These are phyloP conservation scores for Ganaspis sp. DNA, from an alignment of 1,140 invertebrate species.

Conservation along the genomic window DNA sequence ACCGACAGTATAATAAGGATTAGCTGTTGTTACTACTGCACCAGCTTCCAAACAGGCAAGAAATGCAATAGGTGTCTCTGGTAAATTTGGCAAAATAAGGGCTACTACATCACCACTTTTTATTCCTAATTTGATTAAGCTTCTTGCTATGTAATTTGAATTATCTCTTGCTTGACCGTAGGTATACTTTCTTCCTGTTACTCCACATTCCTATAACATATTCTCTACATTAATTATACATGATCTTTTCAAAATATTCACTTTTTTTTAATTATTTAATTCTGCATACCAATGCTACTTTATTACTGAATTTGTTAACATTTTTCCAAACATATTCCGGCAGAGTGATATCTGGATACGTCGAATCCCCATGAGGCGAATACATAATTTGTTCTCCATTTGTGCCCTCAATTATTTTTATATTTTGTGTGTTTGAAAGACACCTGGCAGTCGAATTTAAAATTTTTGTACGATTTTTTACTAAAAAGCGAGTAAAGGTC, in stretches of 20 bases:
- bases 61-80: conserved; percentile 83
- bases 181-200: conserved; percentile 84
- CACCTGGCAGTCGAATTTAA: conserved; percentile 42
- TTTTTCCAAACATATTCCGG: conserved; percentile 82
- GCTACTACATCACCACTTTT: conserved; percentile 83
- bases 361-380: conserved; percentile 73
- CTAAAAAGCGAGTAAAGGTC: background rate
- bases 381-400: conserved; percentile 67
- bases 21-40: conserved; percentile 84
- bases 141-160: conserved; percentile 81
- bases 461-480: conserved; percentile 17
- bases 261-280: conserved; percentile 28
- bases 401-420: conserved; percentile 55
- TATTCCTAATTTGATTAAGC: conserved; percentile 81
- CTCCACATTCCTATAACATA: conserved; percentile 80
- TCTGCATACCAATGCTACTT: conserved; percentile 79
- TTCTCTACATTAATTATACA: background rate
- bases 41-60: conserved; percentile 84
- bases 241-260: background rate
- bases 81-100: conserved; percentile 85
- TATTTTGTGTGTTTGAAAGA: conserved; percentile 42
- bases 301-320: conserved; percentile 79
- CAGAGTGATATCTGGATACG: conserved; percentile 77
- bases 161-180: conserved; percentile 81
- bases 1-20: conserved; percentile 89